phyloP scores from a whole-genome alignment of 2,888 invertebrate genomes.

The Fissipunctia ypsillon region DNA sequence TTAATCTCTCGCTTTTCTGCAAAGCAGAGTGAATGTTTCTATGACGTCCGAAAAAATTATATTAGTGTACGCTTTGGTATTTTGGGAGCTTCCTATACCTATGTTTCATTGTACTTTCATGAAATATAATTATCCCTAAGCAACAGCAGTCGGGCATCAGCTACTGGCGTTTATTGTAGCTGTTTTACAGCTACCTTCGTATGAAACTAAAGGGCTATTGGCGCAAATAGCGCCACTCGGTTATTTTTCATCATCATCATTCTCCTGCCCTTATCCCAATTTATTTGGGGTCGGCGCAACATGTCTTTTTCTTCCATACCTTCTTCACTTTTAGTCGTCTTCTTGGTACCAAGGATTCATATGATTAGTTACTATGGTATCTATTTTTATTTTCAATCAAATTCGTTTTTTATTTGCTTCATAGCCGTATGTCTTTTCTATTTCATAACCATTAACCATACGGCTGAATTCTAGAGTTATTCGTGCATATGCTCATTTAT shows the following conservation, averaged over 20 bases:
- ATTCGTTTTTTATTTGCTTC: not conserved
- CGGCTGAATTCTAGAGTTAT: not conserved
- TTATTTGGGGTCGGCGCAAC: no score
- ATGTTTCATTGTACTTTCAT: not conserved
- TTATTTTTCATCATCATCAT: not conserved
- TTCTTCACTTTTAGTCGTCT: not conserved
- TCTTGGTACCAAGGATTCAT: not conserved
- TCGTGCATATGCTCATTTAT: not conserved
- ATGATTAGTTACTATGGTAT: not conserved
- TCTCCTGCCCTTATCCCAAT: not conserved
- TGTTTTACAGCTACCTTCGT: not conserved
- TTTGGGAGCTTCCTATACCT: not conserved
- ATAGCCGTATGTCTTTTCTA: not conserved
- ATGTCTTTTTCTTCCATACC: no score
- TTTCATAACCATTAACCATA: no score
- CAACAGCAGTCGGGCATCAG: not conserved
- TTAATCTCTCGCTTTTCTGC: not conserved
- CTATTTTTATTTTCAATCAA: not conserved
- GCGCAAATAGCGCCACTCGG: not conserved
- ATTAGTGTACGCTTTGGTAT: not conserved
- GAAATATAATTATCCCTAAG: not conserved
- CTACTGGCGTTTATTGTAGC: not conserved
- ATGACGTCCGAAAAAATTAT: not conserved
- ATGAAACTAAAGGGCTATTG: not conserved
- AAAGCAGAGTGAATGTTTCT: not conserved